phyloP scores from a whole-genome alignment of 2,113 vertebrate genomes.

The Hirundichthys speculiger region DNA sequence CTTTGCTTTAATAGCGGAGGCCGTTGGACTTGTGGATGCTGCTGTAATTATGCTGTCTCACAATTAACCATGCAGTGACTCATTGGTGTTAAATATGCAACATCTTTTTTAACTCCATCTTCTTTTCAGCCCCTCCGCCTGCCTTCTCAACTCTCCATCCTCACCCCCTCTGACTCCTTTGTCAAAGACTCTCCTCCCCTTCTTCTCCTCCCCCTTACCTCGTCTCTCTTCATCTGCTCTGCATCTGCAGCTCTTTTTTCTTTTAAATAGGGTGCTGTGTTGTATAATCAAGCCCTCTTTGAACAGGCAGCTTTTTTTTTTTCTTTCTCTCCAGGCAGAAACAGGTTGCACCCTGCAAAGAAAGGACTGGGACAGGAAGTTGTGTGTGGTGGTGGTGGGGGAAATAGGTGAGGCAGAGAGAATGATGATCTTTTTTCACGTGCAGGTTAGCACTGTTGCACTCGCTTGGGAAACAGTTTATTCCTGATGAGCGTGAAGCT shows the following conservation, averaged over 20 bases:
- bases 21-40: slow-evolving; percentile 4
- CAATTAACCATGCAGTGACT: slow-evolving; percentile 48
- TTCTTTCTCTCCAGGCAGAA: slow-evolving; percentile 45
- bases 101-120: slow-evolving; percentile 29
- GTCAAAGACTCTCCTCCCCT: slow-evolving; percentile 18
- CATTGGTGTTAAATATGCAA: slow-evolving; percentile 24
- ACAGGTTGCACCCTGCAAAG: slow-evolving; percentile 36
- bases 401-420: not conserved
- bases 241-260: slow-evolving; percentile 25
- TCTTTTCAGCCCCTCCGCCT: slow-evolving; percentile 11
- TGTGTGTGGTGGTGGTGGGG: too few relatives aligned
- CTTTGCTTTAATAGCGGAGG: slow-evolving; percentile 4
- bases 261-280: slow-evolving; percentile 38
- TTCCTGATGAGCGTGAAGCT: not conserved
- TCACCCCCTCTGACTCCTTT: slow-evolving; percentile 22
- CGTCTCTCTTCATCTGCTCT: slow-evolving; percentile 28
- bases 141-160: slow-evolving; percentile 7
- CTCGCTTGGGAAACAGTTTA: not conserved
- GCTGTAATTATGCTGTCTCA: slow-evolving; percentile 40
- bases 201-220: slow-evolving; percentile 23
- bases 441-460: not conserved
- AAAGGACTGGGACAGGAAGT: slow-evolving; percentile 36
- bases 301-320: slow-evolving; percentile 38
- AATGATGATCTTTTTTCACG: not conserved
- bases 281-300: slow-evolving; percentile 44